Base-by-base conservation (phyloP, 1,140 invertebrate genomes). In the Zaprionus africanus region DNA sequence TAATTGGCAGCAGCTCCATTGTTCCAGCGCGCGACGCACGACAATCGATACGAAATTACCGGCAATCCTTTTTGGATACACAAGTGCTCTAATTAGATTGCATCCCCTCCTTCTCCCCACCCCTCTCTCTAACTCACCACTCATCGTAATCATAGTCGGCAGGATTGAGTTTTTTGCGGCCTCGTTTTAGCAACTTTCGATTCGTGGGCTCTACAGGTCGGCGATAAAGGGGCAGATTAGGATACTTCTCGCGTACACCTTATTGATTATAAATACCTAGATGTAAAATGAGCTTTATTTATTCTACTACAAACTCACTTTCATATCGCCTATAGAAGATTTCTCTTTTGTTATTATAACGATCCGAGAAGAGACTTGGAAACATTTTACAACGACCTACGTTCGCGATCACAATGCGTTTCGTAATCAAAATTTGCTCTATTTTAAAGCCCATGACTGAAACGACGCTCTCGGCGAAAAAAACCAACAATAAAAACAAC, bases 11-110 rank as follows among this genome's bases (percentile, higher is more conserved):
- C 59, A 26, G 43, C 36, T 71, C 36, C 54, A 60, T 36, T 63
- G 34, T 19, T 76, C 73, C 26, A 76, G n/a, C 12, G 53, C 28
- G 7, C 73, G 67, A 2, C 73, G 60, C 34, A 76, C 73, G 13
- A 71, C 73, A 54, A 76, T 76, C 22, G 73, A 38, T 36, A 76
- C 60, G 17, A 71, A 76, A 36, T 76, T 69, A 36, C 73, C 68
- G 26, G 67, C 68, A 64, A 76, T 76, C 73, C 73, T 76, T 67
- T 49, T 49, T 19, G 26, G 19, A 62, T 58, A 24, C 7, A 66
- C 51, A 54, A 58, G 43, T 63, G 11, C 13, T 12, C 41, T 49
- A 70, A 75, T 75, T 75, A 75, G 17, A 61, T 46, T 26, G 17
- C 11, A 19, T 0, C 7, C 41, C 22, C 22, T 38, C 12, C 15